Evolutionary conservation across 2,888 invertebrate species (phyloP).

Genomic region (Ferdinandea cuprea): DNA sequence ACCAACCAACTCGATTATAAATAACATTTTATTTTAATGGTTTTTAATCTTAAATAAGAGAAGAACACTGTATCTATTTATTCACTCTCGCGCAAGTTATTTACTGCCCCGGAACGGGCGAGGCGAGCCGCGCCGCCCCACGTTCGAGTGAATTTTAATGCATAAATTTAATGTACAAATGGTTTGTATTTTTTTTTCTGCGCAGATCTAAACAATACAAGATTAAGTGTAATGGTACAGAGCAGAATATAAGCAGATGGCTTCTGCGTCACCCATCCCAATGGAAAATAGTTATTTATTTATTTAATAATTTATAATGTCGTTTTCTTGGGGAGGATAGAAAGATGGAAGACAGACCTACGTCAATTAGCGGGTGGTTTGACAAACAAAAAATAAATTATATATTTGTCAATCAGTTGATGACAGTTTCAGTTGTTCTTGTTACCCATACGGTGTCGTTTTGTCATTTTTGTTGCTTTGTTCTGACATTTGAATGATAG

Average conservation of each 20-base stretch:
- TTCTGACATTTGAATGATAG: slow-evolving; percentile 43
- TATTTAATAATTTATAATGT: slow-evolving; percentile 17
- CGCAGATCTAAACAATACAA: slow-evolving; percentile 50
- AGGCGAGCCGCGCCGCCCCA: slow-evolving; percentile 74
- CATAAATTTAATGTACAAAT: slow-evolving; percentile 71
- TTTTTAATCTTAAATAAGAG: slow-evolving; percentile 11
- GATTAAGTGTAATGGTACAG: slow-evolving; percentile 33
- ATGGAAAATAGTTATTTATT: slow-evolving; percentile 30
- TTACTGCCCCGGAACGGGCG: slow-evolving; percentile 68
- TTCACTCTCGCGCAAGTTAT: slow-evolving; percentile 36
- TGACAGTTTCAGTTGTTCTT: slow-evolving; percentile 44
- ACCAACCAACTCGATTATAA: background rate
- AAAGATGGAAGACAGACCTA: slow-evolving; percentile 1
- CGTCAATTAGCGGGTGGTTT: slow-evolving; percentile 59
- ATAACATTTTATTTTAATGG: slow-evolving; percentile 20
- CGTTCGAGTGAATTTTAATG: slow-evolving; percentile 73
- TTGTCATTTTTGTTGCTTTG: slow-evolving; percentile 37
- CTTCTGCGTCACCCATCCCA: slow-evolving; percentile 19
- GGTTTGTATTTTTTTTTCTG: slow-evolving; percentile 19
- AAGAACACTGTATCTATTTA: slow-evolving; percentile 48
- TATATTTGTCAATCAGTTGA: slow-evolving; percentile 52
- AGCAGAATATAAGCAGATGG: slow-evolving; percentile 45
- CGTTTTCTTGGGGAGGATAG: slow-evolving; percentile 20
- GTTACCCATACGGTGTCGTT: background rate
- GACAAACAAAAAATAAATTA: slow-evolving; percentile 25